Conservation (phyloP, 2,113 vertebrate genomes). For the Merops nubicus region DNA sequence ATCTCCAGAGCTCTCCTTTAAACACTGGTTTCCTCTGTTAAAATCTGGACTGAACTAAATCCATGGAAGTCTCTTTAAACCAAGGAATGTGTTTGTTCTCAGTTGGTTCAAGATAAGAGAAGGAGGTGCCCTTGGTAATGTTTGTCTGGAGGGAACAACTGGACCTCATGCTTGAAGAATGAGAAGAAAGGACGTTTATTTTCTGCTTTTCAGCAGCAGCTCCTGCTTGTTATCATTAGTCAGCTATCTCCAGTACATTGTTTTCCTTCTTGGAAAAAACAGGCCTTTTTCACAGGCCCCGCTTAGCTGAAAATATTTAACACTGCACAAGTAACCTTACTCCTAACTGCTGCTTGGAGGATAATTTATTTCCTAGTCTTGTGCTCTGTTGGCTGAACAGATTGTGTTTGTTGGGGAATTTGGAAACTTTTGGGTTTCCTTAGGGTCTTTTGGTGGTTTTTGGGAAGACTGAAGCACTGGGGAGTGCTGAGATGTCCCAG, state of each 20-base stretch:
- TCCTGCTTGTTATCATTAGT: conserved; percentile 7
- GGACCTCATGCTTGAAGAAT: not conserved
- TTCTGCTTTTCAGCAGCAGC: conserved; percentile 4
- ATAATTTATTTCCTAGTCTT: not conserved
- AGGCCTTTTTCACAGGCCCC: not conserved
- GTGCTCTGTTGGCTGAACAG: not conserved
- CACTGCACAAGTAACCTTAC: not conserved
- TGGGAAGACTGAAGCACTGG: not conserved
- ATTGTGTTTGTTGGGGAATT: accelerated
- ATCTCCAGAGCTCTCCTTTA: not conserved
- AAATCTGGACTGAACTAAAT: not conserved
- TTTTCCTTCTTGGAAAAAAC: not conserved
- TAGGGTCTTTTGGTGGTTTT: not conserved
- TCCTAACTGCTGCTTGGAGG: not conserved
- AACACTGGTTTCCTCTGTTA: not conserved
- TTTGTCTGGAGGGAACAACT: not conserved
- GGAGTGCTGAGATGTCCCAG: not conserved
- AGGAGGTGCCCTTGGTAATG: conserved; percentile 1
- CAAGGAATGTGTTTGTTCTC: not conserved
- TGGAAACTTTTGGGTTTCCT: not conserved
- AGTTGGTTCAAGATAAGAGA: not conserved
- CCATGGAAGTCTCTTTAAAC: not conserved
- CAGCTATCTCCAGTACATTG: not conserved
- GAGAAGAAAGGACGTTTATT: conserved; percentile 11
- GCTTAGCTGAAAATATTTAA: not conserved